Percentiles rank a stretch among this genome's conserved stretches.
These are phyloP conservation scores for Emydoidea blandingii DNA, from an alignment of 2,797 vertebrate species.

Conservation along the genomic window DNA sequence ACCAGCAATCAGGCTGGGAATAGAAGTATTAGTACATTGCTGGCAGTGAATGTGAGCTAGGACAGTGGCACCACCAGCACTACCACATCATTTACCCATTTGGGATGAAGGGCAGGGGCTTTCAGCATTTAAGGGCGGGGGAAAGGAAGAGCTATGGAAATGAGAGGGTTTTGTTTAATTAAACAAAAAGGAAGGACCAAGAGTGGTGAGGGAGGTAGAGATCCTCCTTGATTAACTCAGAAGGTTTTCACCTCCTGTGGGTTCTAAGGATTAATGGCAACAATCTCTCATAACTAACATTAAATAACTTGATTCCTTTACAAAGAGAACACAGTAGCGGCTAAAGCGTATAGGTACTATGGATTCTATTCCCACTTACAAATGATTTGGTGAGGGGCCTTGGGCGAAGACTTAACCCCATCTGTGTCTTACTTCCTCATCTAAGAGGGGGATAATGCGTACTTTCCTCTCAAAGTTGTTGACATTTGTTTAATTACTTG, in stretches of 20 bases:
- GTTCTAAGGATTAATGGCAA: not conserved
- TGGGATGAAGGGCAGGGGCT: not conserved
- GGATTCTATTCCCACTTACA: not conserved
- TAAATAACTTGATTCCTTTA: not conserved
- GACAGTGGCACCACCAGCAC: fast-evolving
- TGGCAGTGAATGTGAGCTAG: not conserved
- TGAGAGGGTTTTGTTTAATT: not conserved
- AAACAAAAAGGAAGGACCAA: not conserved
- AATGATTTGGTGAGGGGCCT: not conserved
- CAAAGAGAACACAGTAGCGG: not conserved
- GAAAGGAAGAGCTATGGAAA: not conserved
- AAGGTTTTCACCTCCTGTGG: not conserved
- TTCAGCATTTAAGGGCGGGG: not conserved
- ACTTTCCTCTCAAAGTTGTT: not conserved
- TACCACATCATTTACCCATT: not conserved
- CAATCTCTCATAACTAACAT: not conserved
- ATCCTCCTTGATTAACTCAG: not conserved
- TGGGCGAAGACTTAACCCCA: not conserved
- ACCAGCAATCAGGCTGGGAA: not conserved
- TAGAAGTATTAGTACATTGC: not conserved
- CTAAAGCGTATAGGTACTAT: not conserved
- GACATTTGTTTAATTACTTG: not conserved
- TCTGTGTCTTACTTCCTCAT: not conserved
- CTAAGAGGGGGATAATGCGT: not conserved
- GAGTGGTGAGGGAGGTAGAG: not conserved